phyloP scores from a whole-genome alignment of 1,140 invertebrate genomes.

The Dufourea novaeangliae region DNA sequence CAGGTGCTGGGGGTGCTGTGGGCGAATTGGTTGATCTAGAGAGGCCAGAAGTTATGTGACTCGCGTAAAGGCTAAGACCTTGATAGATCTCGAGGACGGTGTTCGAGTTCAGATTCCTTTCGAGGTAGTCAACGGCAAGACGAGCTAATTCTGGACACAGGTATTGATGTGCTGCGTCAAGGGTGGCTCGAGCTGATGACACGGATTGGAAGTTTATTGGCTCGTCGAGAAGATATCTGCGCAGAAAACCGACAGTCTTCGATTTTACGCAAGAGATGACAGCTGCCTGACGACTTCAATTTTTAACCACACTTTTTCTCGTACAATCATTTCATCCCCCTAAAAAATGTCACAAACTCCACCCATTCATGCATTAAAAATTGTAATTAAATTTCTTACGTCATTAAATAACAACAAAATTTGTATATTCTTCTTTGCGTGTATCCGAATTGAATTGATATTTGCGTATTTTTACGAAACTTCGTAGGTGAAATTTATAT shows the following conservation, averaged over 20 bases:
- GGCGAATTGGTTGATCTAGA: slow-evolving; percentile 45
- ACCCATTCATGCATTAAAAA: no score
- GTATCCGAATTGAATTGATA: no score
- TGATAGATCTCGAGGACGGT: slow-evolving; percentile 82
- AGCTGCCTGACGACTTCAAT: slow-evolving; percentile 24
- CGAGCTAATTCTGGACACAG: slow-evolving; percentile 84
- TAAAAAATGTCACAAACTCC: no score
- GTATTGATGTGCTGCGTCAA: slow-evolving; percentile 87
- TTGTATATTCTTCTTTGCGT: neutral
- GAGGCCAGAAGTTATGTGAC: slow-evolving; percentile 29
- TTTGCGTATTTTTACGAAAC: neutral
- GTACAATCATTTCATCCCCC: neutral
- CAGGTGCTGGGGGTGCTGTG: slow-evolving; percentile 62
- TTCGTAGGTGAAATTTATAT: no score
- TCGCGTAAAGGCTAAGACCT: slow-evolving; percentile 78
- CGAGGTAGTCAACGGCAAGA: slow-evolving; percentile 84
- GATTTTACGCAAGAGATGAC: neutral
- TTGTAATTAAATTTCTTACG: neutral
- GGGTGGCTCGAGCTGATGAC: slow-evolving; percentile 84
- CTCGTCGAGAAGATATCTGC: slow-evolving; percentile 84
- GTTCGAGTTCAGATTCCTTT: slow-evolving; percentile 75
- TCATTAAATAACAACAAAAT: no score
- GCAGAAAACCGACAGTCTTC: slow-evolving; percentile 47
- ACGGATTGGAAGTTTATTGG: slow-evolving; percentile 85
- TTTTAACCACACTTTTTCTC: slow-evolving; percentile 23